These are phyloP conservation scores for Spongilla lacustris DNA, from an alignment of 37 sponge, comb jelly and placozoan species.

Conservation along the genomic window DNA sequence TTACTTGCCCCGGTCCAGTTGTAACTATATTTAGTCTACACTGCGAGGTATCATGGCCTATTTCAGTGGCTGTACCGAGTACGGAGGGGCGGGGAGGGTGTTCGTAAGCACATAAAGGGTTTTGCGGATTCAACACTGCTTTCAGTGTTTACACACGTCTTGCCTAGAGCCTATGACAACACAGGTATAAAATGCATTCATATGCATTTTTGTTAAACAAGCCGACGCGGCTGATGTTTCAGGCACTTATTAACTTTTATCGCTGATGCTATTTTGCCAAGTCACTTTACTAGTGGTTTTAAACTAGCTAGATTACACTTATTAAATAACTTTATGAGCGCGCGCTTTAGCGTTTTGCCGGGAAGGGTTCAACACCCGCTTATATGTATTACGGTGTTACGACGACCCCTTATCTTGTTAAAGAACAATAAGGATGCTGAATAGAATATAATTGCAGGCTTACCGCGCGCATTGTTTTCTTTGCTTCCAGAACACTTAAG, in stretches of 20 bases:
- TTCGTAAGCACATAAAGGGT: background rate
- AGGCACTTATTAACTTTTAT: background rate
- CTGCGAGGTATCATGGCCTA: too few relatives aligned
- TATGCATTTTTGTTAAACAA: background rate
- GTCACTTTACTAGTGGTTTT: background rate
- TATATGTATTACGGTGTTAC: too few relatives aligned
- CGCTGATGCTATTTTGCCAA: background rate
- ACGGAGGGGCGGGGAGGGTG: background rate
- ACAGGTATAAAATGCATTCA: background rate
- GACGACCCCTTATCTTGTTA: too few relatives aligned
- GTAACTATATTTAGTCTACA: too few relatives aligned
- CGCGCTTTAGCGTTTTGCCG: background rate
- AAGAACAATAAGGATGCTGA: background rate
- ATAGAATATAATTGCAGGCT: background rate
- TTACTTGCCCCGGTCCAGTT: background rate
- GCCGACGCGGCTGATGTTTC: background rate
- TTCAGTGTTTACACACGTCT: background rate
- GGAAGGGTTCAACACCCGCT: background rate
- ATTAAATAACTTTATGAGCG: background rate
- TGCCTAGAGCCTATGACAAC: background rate
- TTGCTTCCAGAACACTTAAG: background rate
- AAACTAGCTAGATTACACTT: background rate
- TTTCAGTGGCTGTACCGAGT: too few relatives aligned
- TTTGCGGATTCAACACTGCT: background rate
- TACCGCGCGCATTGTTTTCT: background rate